These are phyloP conservation scores for Sebastes trivittatus DNA, from an alignment of 2,797 vertebrate species.

Conservation along the genomic window DNA sequence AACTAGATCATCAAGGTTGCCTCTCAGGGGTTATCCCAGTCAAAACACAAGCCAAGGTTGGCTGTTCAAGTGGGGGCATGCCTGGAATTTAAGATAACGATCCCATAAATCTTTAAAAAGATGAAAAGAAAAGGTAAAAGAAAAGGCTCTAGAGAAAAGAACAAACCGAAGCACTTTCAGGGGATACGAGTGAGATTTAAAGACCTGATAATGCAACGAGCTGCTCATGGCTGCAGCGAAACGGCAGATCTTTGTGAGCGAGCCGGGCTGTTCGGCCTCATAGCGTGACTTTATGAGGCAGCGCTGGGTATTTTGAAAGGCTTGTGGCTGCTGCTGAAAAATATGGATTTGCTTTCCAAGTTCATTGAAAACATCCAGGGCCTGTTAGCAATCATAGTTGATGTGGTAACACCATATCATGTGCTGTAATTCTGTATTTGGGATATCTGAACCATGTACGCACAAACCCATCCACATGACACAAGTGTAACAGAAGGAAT, in stretches of 20 bases:
- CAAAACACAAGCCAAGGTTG: conserved; percentile 50
- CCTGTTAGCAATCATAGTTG: conserved; percentile 68
- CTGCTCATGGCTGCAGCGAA: conserved; percentile 19
- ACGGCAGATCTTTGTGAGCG: not conserved
- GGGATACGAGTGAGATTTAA: conserved; percentile 32
- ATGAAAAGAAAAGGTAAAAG: conserved; percentile 17
- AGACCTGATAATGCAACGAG: conserved; percentile 37
- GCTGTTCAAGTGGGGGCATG: conserved; percentile 58
- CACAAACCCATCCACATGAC: conserved; percentile 19
- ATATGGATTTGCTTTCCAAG: conserved; percentile 53
- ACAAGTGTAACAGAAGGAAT: not conserved
- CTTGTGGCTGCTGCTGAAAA: conserved; percentile 67
- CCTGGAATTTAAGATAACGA: conserved; percentile 46
- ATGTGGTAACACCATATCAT: conserved; percentile 59
- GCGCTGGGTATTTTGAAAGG: conserved; percentile 61
- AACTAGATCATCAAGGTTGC: conserved; percentile 22
- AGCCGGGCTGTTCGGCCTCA: conserved; percentile 15
- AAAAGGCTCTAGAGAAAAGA: conserved; percentile 41
- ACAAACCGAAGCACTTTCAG: conserved; percentile 33
- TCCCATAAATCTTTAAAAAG: conserved; percentile 49
- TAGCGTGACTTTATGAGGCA: conserved; percentile 70
- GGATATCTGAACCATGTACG: conserved; percentile 35
- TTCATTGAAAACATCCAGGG: conserved; percentile 73
- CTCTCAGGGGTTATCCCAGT: conserved; percentile 43
- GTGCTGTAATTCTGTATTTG: conserved; percentile 48